Evolutionary conservation across 92 coral and sea anemone genomes (phyloP).

Genomic region (Epizoanthus ramosus): DNA sequence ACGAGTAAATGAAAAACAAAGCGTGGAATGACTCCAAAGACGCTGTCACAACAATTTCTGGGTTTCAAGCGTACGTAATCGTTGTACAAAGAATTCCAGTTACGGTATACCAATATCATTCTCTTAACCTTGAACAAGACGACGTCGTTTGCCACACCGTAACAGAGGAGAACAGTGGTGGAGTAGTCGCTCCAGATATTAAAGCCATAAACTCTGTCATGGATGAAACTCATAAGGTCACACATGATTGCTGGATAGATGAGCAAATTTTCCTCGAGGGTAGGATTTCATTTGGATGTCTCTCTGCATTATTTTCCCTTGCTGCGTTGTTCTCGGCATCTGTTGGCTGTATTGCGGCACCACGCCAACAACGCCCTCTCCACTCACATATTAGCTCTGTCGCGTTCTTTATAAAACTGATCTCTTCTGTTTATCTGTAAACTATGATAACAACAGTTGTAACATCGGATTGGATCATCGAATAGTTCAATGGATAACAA

Average conservation of each 20-base stretch:
- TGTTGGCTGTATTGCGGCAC: not conserved
- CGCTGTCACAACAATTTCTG: not conserved
- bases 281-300: not conserved
- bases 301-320: not conserved
- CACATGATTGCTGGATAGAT: slow-evolving; percentile 4
- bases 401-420: not conserved
- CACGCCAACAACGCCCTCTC: not conserved
- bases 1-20: slow-evolving; percentile 2
- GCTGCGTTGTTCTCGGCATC: not conserved
- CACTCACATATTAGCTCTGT: not conserved
- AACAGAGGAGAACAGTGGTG: not conserved
- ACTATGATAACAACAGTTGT: no score
- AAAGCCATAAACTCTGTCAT: slow-evolving; percentile 2
- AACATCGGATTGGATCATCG: no score
- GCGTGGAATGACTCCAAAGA: slow-evolving; percentile 2
- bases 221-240: not conserved
- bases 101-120: not conserved
- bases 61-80: not conserved
- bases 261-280: not conserved
- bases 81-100: not conserved
- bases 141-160: not conserved
- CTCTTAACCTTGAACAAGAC: slow-evolving; percentile 3
- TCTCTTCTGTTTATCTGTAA: no score
- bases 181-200: not conserved
- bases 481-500: no score